Base-by-base conservation (phyloP, 2,797 vertebrate species). In the Phoebastria nigripes region DNA sequence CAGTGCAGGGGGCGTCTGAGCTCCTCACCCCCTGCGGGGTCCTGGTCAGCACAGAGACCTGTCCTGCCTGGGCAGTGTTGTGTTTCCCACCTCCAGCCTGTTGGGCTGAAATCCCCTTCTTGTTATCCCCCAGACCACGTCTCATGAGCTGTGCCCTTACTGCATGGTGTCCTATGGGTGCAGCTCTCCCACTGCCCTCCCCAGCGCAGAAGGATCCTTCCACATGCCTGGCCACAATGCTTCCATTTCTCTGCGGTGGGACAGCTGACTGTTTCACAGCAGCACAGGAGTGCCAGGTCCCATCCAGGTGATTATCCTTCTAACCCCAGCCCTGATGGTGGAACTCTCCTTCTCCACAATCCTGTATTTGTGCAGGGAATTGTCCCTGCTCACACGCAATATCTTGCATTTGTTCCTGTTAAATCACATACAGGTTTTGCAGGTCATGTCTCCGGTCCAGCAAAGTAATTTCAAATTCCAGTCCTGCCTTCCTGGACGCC, bases 401-500 rank as follows among this genome's bases (percentile, higher is more conserved):
- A 18, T 65, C n/a, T 92, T 56, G 2, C 21, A 33, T 94, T 79
- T 85, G 18, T 93, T n/a, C 28, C 52, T 77, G 11, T 78, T 66
- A 52, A 88, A 74, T 78, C 22, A 8, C 22, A 8, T 55, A 22
- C 8, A 4, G 2, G 25, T 87, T 95, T 95, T 89, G 28, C 89
- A 74, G 61, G 82, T 33, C 44, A 25, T 14, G 46, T 86, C 17
- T 67, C 44, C 15, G 4, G 44, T 66, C 39, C n/a, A 44, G 41
- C 4, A 80, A 87, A 72, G 35, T 87, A 62, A 89, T 94, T 93
- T 82, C 35, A 47, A 76, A 52, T 92, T 89, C 62, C 25, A 46
- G 9, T 84, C 55, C 41, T 92, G 49, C 42, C 81, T 93, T 95
- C 77, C 86, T 72, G 92, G 72, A 90, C 80, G 87, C 94, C 86